Base-by-base conservation (phyloP, 2,797 vertebrate species). In the Malacoraja senta region DNA sequence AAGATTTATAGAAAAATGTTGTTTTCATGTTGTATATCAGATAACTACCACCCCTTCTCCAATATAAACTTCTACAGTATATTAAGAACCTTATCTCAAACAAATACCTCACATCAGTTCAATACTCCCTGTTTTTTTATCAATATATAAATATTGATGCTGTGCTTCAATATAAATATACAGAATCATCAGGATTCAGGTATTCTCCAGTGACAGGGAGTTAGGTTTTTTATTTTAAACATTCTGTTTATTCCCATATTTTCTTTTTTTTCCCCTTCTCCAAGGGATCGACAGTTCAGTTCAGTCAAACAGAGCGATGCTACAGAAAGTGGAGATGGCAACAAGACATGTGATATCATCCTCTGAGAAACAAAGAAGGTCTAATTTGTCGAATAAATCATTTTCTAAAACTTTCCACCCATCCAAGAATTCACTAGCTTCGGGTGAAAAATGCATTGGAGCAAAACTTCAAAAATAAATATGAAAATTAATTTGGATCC, bases 1-100 rank as follows among this genome's bases (percentile, higher is more conserved):
- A 92, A 92, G 71, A 92, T 92, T 92, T 92, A 92, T 92, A 76
- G 90, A 74, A 92, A 91, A 92, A 92, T 53, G 21, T 74, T 91
- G 71, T 92, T 92, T 91, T 92, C 90, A 92, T 74, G 90, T 76
- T 92, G 38, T 29, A 76, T 92, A 92, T 76, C 90, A 58, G 71
- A 92, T 76, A 76, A 76, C 38, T 6, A 38, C 58, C n/a, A 19
- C 12, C 65, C 63, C 81, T 12, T 26, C 84, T 10, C 63, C 84
- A 88, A 88, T 92, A 92, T 92, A 26, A 74, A 92, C 58, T 92
- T 58, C 90, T 53, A 53, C 44, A 53, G 44, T 53, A 58, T 53
- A 44, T 92, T 76, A 92, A 74, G 12, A 91, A n/a, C 3, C n/a
- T 92, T 12, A 92, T 38, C 90, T 92, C 68, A 26, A 92, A 76